These are phyloP conservation scores for Drosophila mimica DNA, from an alignment of 2,888 invertebrate species.

Conservation along the genomic window DNA sequence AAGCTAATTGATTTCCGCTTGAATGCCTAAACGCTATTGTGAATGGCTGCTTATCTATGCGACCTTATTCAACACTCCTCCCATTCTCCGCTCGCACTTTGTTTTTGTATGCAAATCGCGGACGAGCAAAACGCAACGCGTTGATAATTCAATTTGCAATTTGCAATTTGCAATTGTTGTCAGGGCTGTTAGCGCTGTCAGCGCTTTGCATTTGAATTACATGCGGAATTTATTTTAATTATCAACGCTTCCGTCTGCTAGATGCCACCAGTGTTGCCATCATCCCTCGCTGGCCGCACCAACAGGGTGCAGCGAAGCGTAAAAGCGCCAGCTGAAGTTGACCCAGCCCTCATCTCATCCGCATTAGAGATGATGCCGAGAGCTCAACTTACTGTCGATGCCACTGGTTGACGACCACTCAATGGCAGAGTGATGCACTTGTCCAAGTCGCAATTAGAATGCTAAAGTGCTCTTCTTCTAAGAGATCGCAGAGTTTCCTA, in stretches of 20 bases:
- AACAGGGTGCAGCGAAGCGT: conserved; percentile 62
- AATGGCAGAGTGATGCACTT: conserved; percentile 55
- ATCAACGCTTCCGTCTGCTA: conserved; percentile 48
- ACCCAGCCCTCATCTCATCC: conserved; percentile 39
- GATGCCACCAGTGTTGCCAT: conserved; percentile 27
- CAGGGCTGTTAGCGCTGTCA: conserved; percentile 56
- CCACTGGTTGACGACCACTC: conserved; percentile 67
- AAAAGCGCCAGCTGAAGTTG: conserved; percentile 61
- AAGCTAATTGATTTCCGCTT: conserved; percentile 71
- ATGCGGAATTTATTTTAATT: conserved; percentile 78
- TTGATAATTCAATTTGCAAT: conserved; percentile 72
- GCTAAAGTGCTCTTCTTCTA: conserved; percentile 50
- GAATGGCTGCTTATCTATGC: conserved; percentile 50
- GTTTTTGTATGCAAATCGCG: conserved; percentile 66
- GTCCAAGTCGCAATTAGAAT: conserved; percentile 50
- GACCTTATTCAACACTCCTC: conserved; percentile 31
- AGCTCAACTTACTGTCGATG: conserved; percentile 45
- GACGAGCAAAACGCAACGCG: conserved; percentile 54
- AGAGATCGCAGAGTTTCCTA: conserved; percentile 37
- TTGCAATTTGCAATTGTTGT: conserved; percentile 63
- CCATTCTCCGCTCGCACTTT: conserved; percentile 19
- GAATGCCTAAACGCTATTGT: conserved; percentile 53
- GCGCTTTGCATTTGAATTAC: conserved; percentile 68
- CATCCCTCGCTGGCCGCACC: conserved; percentile 35
- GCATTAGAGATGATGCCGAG: conserved; percentile 21